These are phyloP conservation scores for Prochilodus magdalenae DNA, from an alignment of 2,113 vertebrate species.

Conservation along the genomic window DNA sequence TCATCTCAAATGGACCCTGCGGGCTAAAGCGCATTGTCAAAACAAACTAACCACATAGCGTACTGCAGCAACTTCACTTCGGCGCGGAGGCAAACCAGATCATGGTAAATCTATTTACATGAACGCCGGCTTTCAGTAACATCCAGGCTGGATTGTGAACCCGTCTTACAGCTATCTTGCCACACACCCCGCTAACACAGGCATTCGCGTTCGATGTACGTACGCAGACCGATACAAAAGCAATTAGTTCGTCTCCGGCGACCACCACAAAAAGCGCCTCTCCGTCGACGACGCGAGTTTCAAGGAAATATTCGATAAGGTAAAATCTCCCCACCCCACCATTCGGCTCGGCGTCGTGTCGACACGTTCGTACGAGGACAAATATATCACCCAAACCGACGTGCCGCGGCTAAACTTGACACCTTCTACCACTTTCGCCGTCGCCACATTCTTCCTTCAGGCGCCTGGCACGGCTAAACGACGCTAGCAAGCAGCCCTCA, in stretches of 20 bases:
- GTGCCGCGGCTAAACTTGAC: conserved; percentile 52
- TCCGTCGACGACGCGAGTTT: conserved; percentile 11
- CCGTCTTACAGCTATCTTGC: conserved; percentile 54
- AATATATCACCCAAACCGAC: conserved; percentile 53
- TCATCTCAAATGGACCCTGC: conserved; percentile 61
- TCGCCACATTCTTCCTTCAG: conserved; percentile 67
- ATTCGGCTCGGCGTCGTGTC: conserved; percentile 31
- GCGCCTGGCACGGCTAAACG: conserved; percentile 83
- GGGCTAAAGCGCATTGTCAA: conserved; percentile 65
- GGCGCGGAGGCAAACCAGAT: conserved; percentile 55
- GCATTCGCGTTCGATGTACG: conserved; percentile 69
- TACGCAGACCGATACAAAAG: conserved; percentile 74
- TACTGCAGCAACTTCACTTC: conserved; percentile 76
- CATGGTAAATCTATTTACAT: conserved; percentile 39
- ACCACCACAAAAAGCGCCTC: conserved; percentile 67
- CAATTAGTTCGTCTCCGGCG: conserved; percentile 73
- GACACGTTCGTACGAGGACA: background rate
- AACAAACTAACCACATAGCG: conserved; percentile 60
- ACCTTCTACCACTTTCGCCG: conserved; percentile 57
- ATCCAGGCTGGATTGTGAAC: conserved; percentile 57
- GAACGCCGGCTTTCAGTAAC: conserved; percentile 54
- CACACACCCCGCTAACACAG: conserved; percentile 62
- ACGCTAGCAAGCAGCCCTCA: conserved; percentile 75
- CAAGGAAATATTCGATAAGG: conserved; percentile 35
- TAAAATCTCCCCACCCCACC: conserved; percentile 47